Evolutionary conservation across 2,113 vertebrate species (phyloP).

Genomic region (Dasyornis broadbenti): DNA sequence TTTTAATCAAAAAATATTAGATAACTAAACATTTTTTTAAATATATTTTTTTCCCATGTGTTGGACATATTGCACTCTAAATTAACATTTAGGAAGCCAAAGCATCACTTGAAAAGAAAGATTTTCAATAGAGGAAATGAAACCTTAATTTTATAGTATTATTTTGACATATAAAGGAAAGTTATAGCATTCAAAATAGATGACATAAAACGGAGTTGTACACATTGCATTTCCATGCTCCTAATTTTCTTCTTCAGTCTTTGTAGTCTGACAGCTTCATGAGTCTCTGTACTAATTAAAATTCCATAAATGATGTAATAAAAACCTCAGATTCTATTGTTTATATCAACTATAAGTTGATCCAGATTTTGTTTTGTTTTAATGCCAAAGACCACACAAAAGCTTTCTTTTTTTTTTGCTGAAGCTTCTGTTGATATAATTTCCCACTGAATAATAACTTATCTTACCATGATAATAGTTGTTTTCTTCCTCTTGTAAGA

Average conservation of each 20-base stretch:
- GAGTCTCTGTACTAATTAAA: conserved; percentile 2
- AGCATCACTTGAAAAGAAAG: neutral
- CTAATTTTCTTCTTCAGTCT: neutral
- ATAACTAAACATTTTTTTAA: neutral
- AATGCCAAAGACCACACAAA: conserved; percentile 15
- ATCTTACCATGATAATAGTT: neutral
- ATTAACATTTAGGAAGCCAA: neutral
- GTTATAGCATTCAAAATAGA: neutral
- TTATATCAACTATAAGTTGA: conserved; percentile 4
- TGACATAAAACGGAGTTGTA: neutral
- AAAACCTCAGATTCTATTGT: conserved; percentile 8
- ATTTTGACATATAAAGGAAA: neutral
- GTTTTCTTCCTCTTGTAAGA: neutral
- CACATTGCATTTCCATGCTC: neutral
- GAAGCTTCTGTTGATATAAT: neutral
- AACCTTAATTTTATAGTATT: neutral
- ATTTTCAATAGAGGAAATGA: neutral
- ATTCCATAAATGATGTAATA: conserved; percentile 13
- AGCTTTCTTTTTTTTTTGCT: neutral
- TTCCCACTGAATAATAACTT: neutral
- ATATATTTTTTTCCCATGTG: neutral
- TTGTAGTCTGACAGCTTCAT: neutral
- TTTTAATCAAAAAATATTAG: too few species aligned
- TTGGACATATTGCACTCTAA: neutral
- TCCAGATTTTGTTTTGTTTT: neutral